Base-by-base conservation (phyloP, 2,888 invertebrate species). In the Noctuana brunneofusca region DNA sequence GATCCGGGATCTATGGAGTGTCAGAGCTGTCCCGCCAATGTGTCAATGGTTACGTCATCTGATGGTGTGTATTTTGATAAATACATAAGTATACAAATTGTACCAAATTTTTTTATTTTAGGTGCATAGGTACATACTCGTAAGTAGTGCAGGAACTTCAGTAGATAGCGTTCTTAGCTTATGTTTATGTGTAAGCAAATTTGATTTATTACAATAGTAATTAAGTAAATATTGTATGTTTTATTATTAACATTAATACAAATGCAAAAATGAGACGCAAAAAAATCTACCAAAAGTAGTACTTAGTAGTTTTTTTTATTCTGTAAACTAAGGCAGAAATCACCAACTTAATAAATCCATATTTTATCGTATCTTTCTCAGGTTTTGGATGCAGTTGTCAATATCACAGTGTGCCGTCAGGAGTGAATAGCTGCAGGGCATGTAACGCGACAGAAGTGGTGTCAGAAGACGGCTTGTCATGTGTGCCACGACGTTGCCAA, bases 401-500 rank as follows among this genome's bases (percentile, higher is more conserved):
- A 4, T 81, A 80, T 0, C 80, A 83, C 64, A 86, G 87, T 53
- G 65, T 89, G 9, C 79, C 79, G 11, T 57, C 65, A 0, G 76
- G 75, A 0, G 63, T 73, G 30, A 69, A 65, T 11, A 71, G 68
- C 0, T 92, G 92, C 65, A 79, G 69, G 54, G 74, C 76, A 0
- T 92, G 92, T 68, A 83, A 81, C 32, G 74, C 75, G 0, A 87
- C 87, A 0, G 86, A 87, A 63, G 68, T 87, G 1, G 78, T 89
- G 1, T 86, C 92, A 0, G 58, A 79, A 0, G 90, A 90, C 49
- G 84, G 87, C 1, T 65, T 65, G 0, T 64, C 78, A 0, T 92
- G 92, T 58, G 86, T 92, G 9, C 83, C 86, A 0, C 75, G 91
- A 0, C 77, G 81, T 3, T 91, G 91, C 66, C 89, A 89, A 67